Evolutionary conservation across 2,888 invertebrate genomes (phyloP).

Genomic region (Mythimna vitellina): DNA sequence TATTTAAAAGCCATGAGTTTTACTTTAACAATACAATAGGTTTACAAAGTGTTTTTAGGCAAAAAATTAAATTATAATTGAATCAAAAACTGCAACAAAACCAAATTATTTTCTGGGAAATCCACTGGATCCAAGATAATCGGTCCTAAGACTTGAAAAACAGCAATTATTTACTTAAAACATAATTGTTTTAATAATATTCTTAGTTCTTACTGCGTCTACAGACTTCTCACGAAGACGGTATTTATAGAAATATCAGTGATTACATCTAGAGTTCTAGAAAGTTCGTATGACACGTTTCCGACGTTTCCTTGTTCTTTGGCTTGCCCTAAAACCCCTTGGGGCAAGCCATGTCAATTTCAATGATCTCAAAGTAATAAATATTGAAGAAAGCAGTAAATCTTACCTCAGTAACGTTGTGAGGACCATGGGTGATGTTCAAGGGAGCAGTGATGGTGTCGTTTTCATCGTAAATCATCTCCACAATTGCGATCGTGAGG

Average conservation of each 20-base stretch:
- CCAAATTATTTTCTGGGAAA: slow-evolving; percentile 18
- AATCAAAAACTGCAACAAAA: slow-evolving; percentile 24
- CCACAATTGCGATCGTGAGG: slow-evolving; percentile 96
- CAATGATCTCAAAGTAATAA: slow-evolving; percentile 26
- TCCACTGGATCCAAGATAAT: slow-evolving; percentile 20
- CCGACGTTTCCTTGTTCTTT: slow-evolving; percentile 73
- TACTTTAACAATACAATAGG: slow-evolving; percentile 8
- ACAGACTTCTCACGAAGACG: slow-evolving; percentile 12
- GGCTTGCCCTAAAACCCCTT: not conserved
- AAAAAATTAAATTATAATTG: not conserved
- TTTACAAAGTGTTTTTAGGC: not conserved
- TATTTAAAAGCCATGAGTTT: slow-evolving; percentile 14
- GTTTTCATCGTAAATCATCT: slow-evolving; percentile 92
- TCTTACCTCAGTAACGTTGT: slow-evolving; percentile 85
- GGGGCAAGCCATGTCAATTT: not conserved
- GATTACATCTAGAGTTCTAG: slow-evolving; percentile 17
- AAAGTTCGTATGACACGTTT: slow-evolving; percentile 54
- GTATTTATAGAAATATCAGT: slow-evolving; percentile 11
- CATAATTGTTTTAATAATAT: slow-evolving; percentile 38
- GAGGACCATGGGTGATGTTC: slow-evolving; percentile 72
- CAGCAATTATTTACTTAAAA: slow-evolving; percentile 21
- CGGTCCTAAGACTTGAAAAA: not conserved
- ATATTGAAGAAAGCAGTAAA: slow-evolving; percentile 25
- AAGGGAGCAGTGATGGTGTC: slow-evolving; percentile 71
- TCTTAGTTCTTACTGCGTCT: slow-evolving; percentile 2